Evolutionary conservation across 2,113 vertebrate genomes (phyloP), one percentile per base, ranked within the genome.

Genomic region (Calypte anna): DNA sequence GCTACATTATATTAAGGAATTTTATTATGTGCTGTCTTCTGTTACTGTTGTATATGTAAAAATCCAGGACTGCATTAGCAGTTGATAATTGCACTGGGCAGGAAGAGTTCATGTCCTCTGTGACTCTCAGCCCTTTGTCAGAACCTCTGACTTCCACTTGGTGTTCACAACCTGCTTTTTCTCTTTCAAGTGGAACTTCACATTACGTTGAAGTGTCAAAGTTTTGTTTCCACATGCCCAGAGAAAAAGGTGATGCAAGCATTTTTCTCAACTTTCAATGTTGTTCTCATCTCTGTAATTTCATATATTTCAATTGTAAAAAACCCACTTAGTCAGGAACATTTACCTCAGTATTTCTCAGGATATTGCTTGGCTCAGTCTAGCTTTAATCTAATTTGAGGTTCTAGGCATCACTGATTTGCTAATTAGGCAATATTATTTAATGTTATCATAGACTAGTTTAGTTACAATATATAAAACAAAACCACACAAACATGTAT

Each of bases 61-160:
- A 16, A 44, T 20, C 30, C 64, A 67, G 43, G 31, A 75, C 21
- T 83, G 7, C 28, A 22, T 48, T 59, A 86, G 3, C 27, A 33
- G 18, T 68, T 80, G 57, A 9, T 59, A 53, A 78, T 44, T 88
- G 27, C 21, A 18, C 9, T 40, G 20, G 12, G 10, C 85, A 73
- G 27, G 14, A 7, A 63, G 10, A 78, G 33, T 46, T 89, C 43
- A 23, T 4, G 0, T 36, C 14, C 1, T 0, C 24, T 68, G 25
- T 61, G 57, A 78, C 19, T 7, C 6, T 55, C 30, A 76, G 17
- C 4, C 13, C 9, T 58, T 74, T 88, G 51, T n/a, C 57, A 64
- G 38, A 74, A 21, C 7, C 23, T 27, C 16, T 50, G 2, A 2
- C 6, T 82, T 92, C 33, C 16, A 50, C 40, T 48, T 57, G 21